Evolutionary conservation across 2,888 invertebrate species (phyloP).

Genomic region (Synergus laeviventris): DNA sequence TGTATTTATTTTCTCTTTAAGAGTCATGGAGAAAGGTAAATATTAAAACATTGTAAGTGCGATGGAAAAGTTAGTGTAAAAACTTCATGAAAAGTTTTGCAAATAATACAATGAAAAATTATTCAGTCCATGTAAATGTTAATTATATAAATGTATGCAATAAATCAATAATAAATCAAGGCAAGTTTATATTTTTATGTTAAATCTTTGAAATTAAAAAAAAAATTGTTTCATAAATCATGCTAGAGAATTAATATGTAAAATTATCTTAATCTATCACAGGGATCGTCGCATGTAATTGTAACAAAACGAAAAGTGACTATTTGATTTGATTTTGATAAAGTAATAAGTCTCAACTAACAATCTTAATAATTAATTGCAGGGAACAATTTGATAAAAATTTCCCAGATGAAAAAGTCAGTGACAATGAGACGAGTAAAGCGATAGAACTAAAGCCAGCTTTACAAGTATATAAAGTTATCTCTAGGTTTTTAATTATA

Average conservation of each 20-base stretch:
- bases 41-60: not conserved
- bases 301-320: not conserved
- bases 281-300: not conserved
- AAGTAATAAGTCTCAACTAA: not conserved
- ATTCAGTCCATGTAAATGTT: not conserved
- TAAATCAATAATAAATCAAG: too few species aligned
- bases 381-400: slow-evolving; percentile 87
- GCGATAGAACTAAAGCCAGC: slow-evolving; percentile 81
- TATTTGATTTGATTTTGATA: not conserved
- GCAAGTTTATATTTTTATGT: too few species aligned
- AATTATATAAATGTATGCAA: not conserved
- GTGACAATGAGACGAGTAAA: slow-evolving; percentile 22
- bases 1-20: too few species aligned
- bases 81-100: not conserved
- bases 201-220: not conserved
- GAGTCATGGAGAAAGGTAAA: not conserved
- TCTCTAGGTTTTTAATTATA: slow-evolving; percentile 83
- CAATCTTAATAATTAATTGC: slow-evolving; percentile 60
- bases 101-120: too few species aligned
- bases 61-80: not conserved
- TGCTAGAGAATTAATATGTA: too few species aligned
- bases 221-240: too few species aligned
- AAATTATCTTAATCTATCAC: not conserved
- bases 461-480: slow-evolving; percentile 83
- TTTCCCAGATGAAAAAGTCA: slow-evolving; percentile 77